A percentile compares a stretch with the other conserved stretches of the same genome.
Evolutionary conservation across 1,140 invertebrate species (phyloP).

Genomic region (Trinorchestia longiramus): DNA sequence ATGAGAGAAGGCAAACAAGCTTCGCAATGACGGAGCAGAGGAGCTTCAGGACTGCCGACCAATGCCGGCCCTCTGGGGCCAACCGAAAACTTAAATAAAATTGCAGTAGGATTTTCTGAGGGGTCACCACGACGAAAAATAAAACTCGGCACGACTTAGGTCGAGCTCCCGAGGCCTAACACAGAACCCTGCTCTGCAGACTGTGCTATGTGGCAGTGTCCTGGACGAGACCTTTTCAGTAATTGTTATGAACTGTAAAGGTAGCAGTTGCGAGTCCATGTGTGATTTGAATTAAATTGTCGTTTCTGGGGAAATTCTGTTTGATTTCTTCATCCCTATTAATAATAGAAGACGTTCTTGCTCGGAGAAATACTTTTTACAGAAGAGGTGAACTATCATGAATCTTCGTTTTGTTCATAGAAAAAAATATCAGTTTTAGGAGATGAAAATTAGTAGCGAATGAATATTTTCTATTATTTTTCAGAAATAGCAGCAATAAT

Average conservation of each 20-base stretch:
- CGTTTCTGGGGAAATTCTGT: too few species aligned
- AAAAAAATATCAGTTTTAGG: too few species aligned
- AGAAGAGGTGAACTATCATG: too few species aligned
- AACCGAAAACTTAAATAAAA: conserved; percentile 46
- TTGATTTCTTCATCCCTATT: too few species aligned
- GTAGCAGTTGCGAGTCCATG: too few species aligned
- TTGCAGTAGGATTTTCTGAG: conserved; percentile 29
- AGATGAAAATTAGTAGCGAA: too few species aligned
- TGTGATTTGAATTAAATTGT: background rate
- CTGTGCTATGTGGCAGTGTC: background rate
- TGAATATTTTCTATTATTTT: too few species aligned
- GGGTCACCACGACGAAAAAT: conserved; percentile 31
- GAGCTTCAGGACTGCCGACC: conserved; percentile 4
- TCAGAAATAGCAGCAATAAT: too few species aligned
- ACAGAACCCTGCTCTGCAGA: background rate
- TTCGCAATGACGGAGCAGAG: background rate
- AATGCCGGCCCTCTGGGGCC: background rate
- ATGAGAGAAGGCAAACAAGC: conserved; percentile 41
- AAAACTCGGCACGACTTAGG: conserved; percentile 14
- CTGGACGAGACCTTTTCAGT: background rate
- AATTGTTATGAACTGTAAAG: background rate
- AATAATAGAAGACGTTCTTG: too few species aligned
- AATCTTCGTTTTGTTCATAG: too few species aligned
- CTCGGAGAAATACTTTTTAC: too few species aligned
- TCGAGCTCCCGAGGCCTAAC: background rate